These are phyloP conservation scores for Thyatira batis DNA, from an alignment of 2,888 invertebrate genomes.

Conservation along the genomic window DNA sequence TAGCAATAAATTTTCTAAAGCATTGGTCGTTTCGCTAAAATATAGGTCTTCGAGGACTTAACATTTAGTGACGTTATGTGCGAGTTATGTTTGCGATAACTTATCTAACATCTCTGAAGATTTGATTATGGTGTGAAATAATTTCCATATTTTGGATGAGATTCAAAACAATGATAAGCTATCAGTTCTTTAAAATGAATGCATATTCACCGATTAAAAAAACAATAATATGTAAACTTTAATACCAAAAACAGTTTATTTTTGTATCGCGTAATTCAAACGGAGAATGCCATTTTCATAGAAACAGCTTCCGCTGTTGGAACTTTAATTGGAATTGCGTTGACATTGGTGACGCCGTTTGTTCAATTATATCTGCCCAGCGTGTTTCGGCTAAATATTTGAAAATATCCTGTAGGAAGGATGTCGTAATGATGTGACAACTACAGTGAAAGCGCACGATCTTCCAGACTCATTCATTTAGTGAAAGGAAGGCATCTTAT, in stretches of 20 bases:
- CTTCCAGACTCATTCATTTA: too few relatives aligned
- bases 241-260: background rate
- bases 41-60: background rate
- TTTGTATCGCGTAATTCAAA: constrained; percentile 1
- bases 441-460: background rate
- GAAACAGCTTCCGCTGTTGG: constrained; percentile 13
- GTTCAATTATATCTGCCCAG: constrained; percentile 12
- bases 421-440: background rate
- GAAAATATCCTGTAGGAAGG: background rate
- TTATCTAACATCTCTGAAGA: background rate
- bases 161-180: background rate
- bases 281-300: constrained; percentile 16
- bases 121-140: background rate
- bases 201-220: background rate
- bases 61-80: background rate
- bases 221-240: background rate
- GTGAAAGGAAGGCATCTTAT: too few relatives aligned
- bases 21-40: background rate
- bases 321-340: constrained; percentile 25
- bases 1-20: background rate
- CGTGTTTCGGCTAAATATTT: background rate
- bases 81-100: background rate
- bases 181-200: background rate
- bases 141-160: background rate
- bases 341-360: constrained; percentile 21